Evolutionary conservation across 1,140 invertebrate genomes (phyloP).

Genomic region (Oppia nitens): DNA sequence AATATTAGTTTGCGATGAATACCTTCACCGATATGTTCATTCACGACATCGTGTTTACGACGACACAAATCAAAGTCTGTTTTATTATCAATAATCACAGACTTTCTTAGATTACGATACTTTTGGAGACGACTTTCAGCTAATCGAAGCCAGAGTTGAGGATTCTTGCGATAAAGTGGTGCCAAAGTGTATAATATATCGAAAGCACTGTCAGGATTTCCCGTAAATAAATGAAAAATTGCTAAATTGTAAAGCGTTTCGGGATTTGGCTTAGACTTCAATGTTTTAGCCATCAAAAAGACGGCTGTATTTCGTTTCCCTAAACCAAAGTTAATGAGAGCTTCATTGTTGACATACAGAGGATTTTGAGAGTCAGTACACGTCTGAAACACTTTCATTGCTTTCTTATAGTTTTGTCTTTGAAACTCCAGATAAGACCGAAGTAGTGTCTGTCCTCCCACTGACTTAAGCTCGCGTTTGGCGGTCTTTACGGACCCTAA

Average conservation of each 20-base stretch:
- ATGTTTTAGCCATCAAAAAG: conserved; percentile 6
- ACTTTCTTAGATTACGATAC: conserved; percentile 19
- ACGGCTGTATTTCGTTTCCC: conserved; percentile 12
- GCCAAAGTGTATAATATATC: conserved; percentile 76
- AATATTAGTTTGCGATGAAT: conserved; percentile 42
- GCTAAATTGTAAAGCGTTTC: conserved; percentile 64
- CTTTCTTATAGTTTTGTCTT: not conserved
- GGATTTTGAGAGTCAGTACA: not conserved
- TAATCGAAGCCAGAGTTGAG: conserved; percentile 72
- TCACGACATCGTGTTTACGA: conserved; percentile 42
- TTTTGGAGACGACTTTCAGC: conserved; percentile 55
- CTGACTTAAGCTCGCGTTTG: not conserved
- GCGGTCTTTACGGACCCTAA: not conserved
- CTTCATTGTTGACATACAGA: conserved; percentile 12
- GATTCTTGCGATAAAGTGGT: conserved; percentile 66
- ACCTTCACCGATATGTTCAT: conserved; percentile 41
- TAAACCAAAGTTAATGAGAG: conserved; percentile 1
- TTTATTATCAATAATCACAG: too few relatives aligned
- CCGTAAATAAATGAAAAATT: conserved; percentile 59
- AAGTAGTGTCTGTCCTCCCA: not conserved
- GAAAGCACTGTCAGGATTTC: conserved; percentile 63
- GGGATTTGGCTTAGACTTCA: not conserved
- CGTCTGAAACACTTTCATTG: not conserved
- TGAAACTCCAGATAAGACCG: not conserved
- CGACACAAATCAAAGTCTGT: conserved; percentile 42